Base-by-base conservation (phyloP, 2,113 vertebrate genomes). In the Miniopterus natalensis region DNA sequence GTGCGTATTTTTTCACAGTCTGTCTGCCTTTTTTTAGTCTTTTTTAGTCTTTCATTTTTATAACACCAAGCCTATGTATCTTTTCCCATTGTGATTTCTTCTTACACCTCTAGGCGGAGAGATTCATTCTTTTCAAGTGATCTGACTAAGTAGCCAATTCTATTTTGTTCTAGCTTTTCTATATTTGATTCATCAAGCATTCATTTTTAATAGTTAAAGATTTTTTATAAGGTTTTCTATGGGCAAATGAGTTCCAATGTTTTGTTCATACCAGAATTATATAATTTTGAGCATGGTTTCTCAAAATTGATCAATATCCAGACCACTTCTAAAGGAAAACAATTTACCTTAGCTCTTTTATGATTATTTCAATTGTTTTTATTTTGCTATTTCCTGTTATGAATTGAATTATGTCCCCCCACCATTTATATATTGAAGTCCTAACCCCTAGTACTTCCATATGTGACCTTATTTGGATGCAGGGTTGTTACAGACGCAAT, bases 201-300 rank as follows among this genome's bases (percentile, higher is more conserved):
- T 90, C 66, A 45, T 86, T 68, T 93, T 94, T 68, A 90, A 75
- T 25, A 29, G 42, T 14, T 88, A 59, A 90, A 75, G 45, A 18
- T 80, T 88, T 36, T 84, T 94, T 61, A 63, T 8, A 74, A 70
- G 12, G 3, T 85, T 81, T 86, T 55, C 36, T 80, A 61, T 29
- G 23, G n/a, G 51, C 12, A 65, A 88, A 80, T 29, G 51, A 92
- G 18, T 55, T 87, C 15, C 61, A 61, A 42, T 63, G 75, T 94
- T 36, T 81, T 90, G 27, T 79, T 66, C 40, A 84, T 74, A 74
- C 8, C 12, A 66, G 57, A 78, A 88, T 29, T 6, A 49, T 13
- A 59, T 49, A 49, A 68, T 88, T 74, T 74, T 92, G 27, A 85
- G 11, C 13, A 81, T 57, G 14, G 10, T 57, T 84, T 87, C 59